Evolutionary conservation across 2,113 vertebrate species (phyloP).

Genomic region (Rhinolophus sinicus): DNA sequence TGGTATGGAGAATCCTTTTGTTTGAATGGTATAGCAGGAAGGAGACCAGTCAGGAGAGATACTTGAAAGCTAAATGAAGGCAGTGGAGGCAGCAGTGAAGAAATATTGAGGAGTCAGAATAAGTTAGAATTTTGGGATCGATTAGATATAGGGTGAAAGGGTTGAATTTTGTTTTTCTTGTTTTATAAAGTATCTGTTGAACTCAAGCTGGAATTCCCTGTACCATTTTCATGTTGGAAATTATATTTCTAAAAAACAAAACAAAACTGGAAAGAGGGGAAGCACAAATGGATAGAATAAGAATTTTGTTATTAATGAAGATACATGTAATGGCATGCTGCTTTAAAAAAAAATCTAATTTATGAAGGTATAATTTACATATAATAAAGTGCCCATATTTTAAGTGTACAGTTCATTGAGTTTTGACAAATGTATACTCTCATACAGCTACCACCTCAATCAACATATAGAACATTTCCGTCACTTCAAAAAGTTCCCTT

Average conservation of each 20-base stretch:
- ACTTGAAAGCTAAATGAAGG: neutral
- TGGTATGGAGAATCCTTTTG: neutral
- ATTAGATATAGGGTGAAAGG: neutral
- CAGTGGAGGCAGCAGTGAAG: neutral
- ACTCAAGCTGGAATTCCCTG: neutral
- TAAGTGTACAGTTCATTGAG: neutral
- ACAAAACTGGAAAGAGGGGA: neutral
- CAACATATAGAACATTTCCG: neutral
- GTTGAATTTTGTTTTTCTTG: neutral
- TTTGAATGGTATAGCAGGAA: neutral
- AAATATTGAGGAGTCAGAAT: neutral
- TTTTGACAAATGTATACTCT: constrained; percentile 12
- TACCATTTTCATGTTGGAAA: neutral
- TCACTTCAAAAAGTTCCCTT: neutral
- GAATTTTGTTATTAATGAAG: neutral
- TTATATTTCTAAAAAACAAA: neutral
- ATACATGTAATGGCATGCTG: neutral
- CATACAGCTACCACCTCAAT: neutral
- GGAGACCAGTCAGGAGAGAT: neutral
- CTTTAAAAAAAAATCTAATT: neutral
- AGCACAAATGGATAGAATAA: neutral
- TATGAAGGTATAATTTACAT: neutral
- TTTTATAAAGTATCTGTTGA: neutral
- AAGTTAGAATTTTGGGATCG: neutral
- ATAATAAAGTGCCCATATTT: neutral